These are phyloP conservation scores for Lagorchestes hirsutus DNA, from an alignment of 2,797 vertebrate species.

Conservation along the genomic window DNA sequence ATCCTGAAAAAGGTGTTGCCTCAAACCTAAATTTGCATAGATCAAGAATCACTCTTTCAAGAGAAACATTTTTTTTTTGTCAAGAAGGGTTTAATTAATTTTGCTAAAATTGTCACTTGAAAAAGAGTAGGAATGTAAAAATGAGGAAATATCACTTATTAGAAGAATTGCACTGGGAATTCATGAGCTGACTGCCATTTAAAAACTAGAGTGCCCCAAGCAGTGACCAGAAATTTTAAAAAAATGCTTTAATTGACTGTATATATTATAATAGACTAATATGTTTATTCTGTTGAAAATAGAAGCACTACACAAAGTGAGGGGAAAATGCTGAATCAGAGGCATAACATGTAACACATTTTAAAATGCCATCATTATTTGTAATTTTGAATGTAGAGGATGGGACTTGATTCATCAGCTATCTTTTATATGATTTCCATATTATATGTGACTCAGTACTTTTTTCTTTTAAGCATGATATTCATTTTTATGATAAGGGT, in stretches of 20 bases:
- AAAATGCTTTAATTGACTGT: constrained; percentile 6
- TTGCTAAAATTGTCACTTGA: neutral
- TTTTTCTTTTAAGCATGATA: constrained; percentile 31
- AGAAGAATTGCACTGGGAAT: neutral
- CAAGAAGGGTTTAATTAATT: constrained; percentile 39
- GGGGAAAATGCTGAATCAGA: neutral
- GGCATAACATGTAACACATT: neutral
- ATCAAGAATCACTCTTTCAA: constrained; percentile 32
- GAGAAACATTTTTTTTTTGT: constrained; percentile 21
- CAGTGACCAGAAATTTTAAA: neutral
- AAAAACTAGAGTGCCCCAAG: neutral
- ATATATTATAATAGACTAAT: neutral
- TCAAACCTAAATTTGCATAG: neutral
- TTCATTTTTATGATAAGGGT: neutral
- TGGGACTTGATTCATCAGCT: neutral
- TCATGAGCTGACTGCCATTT: neutral
- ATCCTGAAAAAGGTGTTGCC: neutral
- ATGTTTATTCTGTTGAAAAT: constrained; percentile 34
- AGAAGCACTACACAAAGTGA: neutral
- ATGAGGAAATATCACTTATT: neutral
- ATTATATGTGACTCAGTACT: neutral
- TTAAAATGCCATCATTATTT: neutral
- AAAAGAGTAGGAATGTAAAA: constrained; percentile 8
- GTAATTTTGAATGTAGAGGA: neutral
- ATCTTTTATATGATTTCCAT: neutral